Evolutionary conservation across 2,888 invertebrate species (phyloP), one percentile per base, ranked within the genome.

Genomic region (Melanchra persicariae): DNA sequence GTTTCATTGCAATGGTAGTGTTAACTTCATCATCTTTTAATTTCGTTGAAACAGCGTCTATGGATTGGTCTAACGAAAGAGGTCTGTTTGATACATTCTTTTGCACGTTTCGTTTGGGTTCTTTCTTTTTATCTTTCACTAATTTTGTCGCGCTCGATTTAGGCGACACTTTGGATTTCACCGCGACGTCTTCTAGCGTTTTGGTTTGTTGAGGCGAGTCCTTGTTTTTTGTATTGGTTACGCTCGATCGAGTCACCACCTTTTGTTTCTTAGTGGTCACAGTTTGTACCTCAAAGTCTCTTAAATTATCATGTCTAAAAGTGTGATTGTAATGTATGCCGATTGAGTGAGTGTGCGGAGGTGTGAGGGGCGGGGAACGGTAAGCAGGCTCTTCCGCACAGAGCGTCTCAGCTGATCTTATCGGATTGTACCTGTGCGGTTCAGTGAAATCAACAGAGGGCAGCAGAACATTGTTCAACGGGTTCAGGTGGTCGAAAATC

Each of bases 1-100:
- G 86, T 79, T 93, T 94, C 95, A 95, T 95, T 6, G 85, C 88
- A 57, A 95, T 94, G 0, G 90, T 22, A 0, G 95, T 95, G 67
- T 95, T 95, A 0, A 90, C 89, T 85, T 93, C 90, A 0, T 77
- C 87, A 37, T 92, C 88, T 73, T 82, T 91, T 0, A 89, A 59
- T 2, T 88, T 83, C 0, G 52, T 55, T 3, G 77, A 43, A 26
- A 78, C 72, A 0, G 82, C 85, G 5, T 89, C 87, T 4, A 88
- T 83, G 0, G 86, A 87, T 37, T 88, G 86, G 62, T 92, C 90
- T 4, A 87, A 79, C 0, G 89, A 91, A 7, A 75, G 4, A 0
- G 84, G 81, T 63, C 85, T 89, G 61, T 85, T 89, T 0, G 73
- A 47, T 26, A 79, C 83, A 0, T 90, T 87, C 0, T 61, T 37